Percentiles rank a stretch among this genome's conserved stretches.
phyloP scores from a whole-genome alignment of 2,888 invertebrate genomes.

The Stenichneumon culpator region DNA sequence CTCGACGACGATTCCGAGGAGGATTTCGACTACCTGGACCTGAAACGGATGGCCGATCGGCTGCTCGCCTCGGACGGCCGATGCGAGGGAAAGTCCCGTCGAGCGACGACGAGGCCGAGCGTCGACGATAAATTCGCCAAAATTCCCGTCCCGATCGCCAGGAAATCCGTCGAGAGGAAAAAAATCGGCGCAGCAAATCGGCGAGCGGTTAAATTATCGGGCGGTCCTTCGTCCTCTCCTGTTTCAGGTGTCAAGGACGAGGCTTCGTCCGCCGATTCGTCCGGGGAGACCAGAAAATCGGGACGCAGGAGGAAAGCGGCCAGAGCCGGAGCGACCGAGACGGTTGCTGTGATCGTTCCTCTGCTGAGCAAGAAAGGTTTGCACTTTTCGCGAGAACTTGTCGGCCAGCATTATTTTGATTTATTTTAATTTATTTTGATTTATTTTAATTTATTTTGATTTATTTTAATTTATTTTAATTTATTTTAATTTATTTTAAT shows the following conservation, averaged over 20 bases:
- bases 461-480: too few species aligned
- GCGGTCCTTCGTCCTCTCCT: conserved; percentile 49
- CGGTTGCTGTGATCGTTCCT: neutral
- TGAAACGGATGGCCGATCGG: conserved; percentile 63
- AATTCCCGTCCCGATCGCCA: neutral
- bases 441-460: too few species aligned
- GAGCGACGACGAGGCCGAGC: neutral
- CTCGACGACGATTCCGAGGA: conserved; percentile 57
- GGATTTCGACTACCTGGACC: conserved; percentile 61
- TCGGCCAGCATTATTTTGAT: too few species aligned
- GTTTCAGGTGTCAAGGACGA: conserved; percentile 57
- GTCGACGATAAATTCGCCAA: neutral
- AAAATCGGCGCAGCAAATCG: conserved; percentile 8
- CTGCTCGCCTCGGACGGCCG: conserved; percentile 48
- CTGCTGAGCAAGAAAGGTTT: neutral
- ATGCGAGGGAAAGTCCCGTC: neutral
- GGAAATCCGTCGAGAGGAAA: neutral
- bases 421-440: too few species aligned
- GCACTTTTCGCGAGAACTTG: too few species aligned
- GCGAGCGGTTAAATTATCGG: conserved; percentile 42
- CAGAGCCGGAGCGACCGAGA: neutral
- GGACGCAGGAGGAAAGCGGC: neutral
- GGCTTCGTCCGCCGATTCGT: conserved; percentile 6
- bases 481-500: too few species aligned
- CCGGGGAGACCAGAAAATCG: conserved; percentile 25